Base-by-base conservation (phyloP, 1,140 invertebrate genomes). In the Anastatus disparis region DNA sequence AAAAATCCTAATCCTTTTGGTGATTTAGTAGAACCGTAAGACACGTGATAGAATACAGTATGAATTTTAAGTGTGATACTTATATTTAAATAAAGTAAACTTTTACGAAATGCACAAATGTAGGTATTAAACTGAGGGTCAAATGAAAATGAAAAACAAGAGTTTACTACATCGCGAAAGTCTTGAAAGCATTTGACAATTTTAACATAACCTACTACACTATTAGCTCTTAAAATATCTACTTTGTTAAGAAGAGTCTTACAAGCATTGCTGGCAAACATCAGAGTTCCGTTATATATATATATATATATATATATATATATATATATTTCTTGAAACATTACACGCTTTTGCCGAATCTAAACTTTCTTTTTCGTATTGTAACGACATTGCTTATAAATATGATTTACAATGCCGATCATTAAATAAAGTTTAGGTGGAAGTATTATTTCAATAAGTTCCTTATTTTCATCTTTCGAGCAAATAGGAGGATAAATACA, bases 191-290 rank as follows among this genome's bases (percentile, higher is more conserved):
- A 20, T 26, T 42, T 22, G 15, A 71, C 69, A 64, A 42, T 64
- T 31, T 58, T 52, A n/a, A 71, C 10, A 15, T 20, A 27, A 4
- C 31, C 59, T 35, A 56, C 9, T 17, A 12, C 10, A 46, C 22
- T 15, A 13, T 38, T 46, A 2, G 24, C 13, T 10, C 59, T 48
- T 44, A 71, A 52, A 12, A 46, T 15, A 64, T 71, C 69, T 4
- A 71, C 38, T 15, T 71, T 40, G 2, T 65, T 27, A 2, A 73
- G 20, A 17, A 73, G 53, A 10, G 2, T 70, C 48, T 59, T 69
- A 38, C 72, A 69, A 13, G 66, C 65, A 61, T 73, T 73, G 13
- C 72, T 59, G 22, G 70, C 65, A 35, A 73, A 73, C 26, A 8
- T 59, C 20, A 65, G 24, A 40, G 38, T 27, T 6, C 53, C 46